These are phyloP conservation scores for Sipunculus nudus DNA, from an alignment of 2,888 invertebrate species.

Conservation along the genomic window DNA sequence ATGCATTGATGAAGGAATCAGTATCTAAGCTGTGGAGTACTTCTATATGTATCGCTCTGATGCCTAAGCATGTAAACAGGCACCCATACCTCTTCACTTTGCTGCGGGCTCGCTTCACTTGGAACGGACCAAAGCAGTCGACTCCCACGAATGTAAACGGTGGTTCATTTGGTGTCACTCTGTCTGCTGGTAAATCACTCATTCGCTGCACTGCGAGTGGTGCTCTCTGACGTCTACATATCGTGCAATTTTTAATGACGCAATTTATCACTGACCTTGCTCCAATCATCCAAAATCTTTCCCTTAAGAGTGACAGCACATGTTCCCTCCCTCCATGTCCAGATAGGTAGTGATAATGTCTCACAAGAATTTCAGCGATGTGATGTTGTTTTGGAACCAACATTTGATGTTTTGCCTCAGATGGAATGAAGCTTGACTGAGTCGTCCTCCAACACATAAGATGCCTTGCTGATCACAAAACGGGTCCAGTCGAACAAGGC, in stretches of 20 bases:
- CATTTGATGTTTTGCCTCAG: not conserved
- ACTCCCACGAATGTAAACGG: constrained; percentile 43
- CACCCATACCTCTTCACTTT: constrained; percentile 44
- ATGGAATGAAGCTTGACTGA: no score
- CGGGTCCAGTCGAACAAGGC: no score
- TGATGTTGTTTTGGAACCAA: no score
- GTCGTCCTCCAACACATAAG: no score
- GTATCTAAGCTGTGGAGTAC: constrained; percentile 40
- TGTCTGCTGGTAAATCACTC: constrained; percentile 40
- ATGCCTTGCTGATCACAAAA: no score
- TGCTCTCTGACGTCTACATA: constrained; percentile 13
- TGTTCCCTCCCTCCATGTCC: constrained; percentile 1
- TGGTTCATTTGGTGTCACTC: constrained; percentile 30
- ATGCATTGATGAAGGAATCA: constrained; percentile 42
- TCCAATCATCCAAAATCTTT: constrained; percentile 3
- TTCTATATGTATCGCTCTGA: constrained; percentile 44
- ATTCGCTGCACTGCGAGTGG: constrained; percentile 14
- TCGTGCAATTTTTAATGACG: constrained; percentile 14
- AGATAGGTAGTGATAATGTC: no score
- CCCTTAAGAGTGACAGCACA: not conserved
- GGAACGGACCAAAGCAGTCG: constrained; percentile 48
- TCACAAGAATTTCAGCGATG: no score
- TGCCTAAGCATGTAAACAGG: constrained; percentile 43
- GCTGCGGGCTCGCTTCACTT: constrained; percentile 41
- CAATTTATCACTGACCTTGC: not conserved